Conservation (phyloP, 2,888 invertebrate species). For the Chymomyza caudatula region DNA sequence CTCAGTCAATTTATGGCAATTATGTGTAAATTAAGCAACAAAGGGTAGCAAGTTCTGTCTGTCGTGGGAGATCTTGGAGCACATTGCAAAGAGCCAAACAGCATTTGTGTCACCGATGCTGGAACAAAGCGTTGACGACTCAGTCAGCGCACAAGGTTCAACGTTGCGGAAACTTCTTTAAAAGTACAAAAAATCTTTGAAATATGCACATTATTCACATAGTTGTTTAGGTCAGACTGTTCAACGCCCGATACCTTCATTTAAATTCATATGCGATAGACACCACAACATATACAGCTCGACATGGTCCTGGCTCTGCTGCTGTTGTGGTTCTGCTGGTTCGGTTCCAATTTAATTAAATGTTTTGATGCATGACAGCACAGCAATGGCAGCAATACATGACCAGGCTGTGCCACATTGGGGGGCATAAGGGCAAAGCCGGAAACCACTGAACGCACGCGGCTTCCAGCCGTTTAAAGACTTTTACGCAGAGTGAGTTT, state of each 20-base stretch:
- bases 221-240: conserved; percentile 21
- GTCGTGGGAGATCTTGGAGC: conserved; percentile 29
- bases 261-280: conserved; percentile 52
- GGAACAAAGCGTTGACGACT: not conserved
- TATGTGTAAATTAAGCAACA: conserved; percentile 69
- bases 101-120: not conserved
- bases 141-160: not conserved
- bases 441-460: not conserved
- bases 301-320: conserved; percentile 4
- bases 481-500: not conserved
- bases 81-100: conserved; percentile 18
- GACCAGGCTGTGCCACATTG: not conserved
- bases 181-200: conserved; percentile 13
- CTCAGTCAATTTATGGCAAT: conserved; percentile 66
- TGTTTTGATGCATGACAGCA: conserved; percentile 71
- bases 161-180: conserved; percentile 19
- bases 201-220: conserved; percentile 65
- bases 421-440: not conserved
- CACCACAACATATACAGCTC: not conserved
- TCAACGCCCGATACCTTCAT: conserved; percentile 38
- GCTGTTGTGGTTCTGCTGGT: conserved; percentile 35
- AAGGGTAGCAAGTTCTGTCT: conserved; percentile 22
- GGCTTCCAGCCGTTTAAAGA: not conserved
- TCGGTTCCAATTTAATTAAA: conserved; percentile 62
- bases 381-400: conserved; percentile 8